phyloP scores from a whole-genome alignment of 2,113 vertebrate genomes.

The Hemiprocne comata region DNA sequence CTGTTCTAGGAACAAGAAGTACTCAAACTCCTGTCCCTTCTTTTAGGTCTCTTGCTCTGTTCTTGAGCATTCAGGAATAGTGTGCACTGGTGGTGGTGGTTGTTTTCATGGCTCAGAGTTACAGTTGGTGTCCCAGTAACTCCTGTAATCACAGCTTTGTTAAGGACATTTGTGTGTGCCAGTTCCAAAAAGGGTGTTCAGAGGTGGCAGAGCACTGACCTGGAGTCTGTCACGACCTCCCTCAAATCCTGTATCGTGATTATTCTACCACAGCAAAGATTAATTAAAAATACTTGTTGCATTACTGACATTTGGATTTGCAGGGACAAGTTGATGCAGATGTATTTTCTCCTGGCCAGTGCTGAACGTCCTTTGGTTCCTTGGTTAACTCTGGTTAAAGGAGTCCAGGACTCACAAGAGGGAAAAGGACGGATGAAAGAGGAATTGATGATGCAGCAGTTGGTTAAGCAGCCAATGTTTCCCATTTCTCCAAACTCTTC shows the following conservation, averaged over 20 bases:
- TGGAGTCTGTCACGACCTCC: background rate
- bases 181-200: background rate
- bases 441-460: background rate
- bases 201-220: accelerated
- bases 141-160: background rate
- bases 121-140: background rate
- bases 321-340: background rate
- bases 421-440: background rate
- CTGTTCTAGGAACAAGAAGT: background rate
- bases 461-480: background rate
- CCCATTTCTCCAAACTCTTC: background rate
- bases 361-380: background rate
- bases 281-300: background rate
- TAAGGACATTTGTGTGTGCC: background rate
- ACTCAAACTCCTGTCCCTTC: background rate
- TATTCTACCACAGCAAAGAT: background rate
- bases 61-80: background rate
- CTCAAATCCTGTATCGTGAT: background rate
- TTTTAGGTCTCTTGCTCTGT: background rate
- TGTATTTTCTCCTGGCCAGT: background rate
- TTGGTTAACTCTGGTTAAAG: background rate
- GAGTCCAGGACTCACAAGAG: background rate
- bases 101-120: background rate
- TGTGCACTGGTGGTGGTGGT: background rate
- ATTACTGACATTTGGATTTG: background rate